These are phyloP conservation scores for Monoplex corrugatus DNA, from an alignment of 2,888 invertebrate genomes.

Conservation along the genomic window DNA sequence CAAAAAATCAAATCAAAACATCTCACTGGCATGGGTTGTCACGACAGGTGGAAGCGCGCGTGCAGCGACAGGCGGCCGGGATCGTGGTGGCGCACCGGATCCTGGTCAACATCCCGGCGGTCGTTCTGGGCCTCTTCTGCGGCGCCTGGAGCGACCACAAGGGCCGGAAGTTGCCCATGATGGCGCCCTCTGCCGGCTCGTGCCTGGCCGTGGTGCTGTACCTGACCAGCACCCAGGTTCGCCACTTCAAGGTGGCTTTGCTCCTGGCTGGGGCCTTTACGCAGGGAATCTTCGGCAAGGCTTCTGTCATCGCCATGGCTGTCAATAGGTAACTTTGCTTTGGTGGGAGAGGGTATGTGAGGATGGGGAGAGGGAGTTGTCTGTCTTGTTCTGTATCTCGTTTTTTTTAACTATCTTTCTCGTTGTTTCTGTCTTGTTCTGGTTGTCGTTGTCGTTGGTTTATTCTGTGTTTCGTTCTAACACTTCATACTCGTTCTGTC, in stretches of 20 bases:
- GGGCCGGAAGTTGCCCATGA: conserved; percentile 78
- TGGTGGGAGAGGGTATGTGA: not conserved
- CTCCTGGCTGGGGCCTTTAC: conserved; percentile 75
- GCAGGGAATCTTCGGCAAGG: conserved; percentile 80
- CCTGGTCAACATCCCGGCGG: conserved; percentile 79
- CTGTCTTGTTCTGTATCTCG: no score
- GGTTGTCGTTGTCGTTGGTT: not conserved
- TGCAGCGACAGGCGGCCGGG: conserved; percentile 73
- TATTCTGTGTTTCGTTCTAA: not conserved
- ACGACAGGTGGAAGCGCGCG: conserved; percentile 47
- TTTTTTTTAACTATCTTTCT: no score
- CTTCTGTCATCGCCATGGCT: conserved; percentile 81
- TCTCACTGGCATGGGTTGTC: no score
- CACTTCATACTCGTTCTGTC: no score
- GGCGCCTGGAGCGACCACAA: conserved; percentile 80
- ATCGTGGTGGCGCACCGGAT: conserved; percentile 79
- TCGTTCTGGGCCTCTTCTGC: conserved; percentile 79
- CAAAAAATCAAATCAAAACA: no score
- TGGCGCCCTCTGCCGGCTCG: conserved; percentile 78
- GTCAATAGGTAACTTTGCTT: conserved; percentile 73
- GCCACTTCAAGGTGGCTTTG: conserved; percentile 65
- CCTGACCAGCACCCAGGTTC: conserved; percentile 68
- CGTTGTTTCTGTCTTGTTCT: no score
- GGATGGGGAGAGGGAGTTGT: not conserved
- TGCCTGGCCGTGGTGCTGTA: conserved; percentile 77